phyloP scores from a whole-genome alignment of 2,888 invertebrate genomes.

The Hesperia comma region DNA sequence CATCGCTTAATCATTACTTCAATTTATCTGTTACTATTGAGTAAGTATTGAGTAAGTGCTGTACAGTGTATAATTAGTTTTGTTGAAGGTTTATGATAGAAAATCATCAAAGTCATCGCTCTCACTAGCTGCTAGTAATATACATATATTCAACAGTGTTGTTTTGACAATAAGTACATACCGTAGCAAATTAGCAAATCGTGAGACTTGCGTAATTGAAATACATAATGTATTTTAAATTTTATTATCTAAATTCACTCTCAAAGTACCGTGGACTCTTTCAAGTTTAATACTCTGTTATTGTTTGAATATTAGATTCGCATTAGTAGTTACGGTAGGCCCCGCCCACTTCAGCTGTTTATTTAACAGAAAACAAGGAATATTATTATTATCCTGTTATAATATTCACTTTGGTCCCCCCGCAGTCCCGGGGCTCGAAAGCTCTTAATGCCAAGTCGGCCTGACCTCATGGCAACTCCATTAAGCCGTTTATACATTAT shows the following conservation, averaged over 20 bases:
- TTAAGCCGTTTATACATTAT: conserved; percentile 84
- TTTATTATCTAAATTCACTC: neutral
- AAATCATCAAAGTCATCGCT: no score
- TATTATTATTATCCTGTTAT: conserved; percentile 69
- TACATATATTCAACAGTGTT: no score
- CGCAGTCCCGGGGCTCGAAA: conserved; percentile 65
- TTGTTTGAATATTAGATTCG: conserved; percentile 15
- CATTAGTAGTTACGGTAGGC: conserved; percentile 18
- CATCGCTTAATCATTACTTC: no score
- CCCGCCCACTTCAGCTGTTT: conserved; percentile 45
- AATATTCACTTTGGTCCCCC: conserved; percentile 79
- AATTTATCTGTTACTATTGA: no score
- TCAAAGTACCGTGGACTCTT: neutral
- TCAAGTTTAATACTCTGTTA: neutral
- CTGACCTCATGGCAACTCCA: conserved; percentile 82
- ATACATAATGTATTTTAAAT: no score
- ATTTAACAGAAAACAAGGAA: conserved; percentile 54
- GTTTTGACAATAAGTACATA: no score
- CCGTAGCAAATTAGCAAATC: no score
- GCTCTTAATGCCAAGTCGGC: conserved; percentile 81
- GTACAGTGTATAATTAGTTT: no score
- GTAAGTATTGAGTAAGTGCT: no score
- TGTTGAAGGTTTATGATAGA: no score
- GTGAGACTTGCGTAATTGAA: no score
- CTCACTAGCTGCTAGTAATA: no score